phyloP scores from a whole-genome alignment of 2,888 invertebrate species.

The Stenolophus ochropezus region DNA sequence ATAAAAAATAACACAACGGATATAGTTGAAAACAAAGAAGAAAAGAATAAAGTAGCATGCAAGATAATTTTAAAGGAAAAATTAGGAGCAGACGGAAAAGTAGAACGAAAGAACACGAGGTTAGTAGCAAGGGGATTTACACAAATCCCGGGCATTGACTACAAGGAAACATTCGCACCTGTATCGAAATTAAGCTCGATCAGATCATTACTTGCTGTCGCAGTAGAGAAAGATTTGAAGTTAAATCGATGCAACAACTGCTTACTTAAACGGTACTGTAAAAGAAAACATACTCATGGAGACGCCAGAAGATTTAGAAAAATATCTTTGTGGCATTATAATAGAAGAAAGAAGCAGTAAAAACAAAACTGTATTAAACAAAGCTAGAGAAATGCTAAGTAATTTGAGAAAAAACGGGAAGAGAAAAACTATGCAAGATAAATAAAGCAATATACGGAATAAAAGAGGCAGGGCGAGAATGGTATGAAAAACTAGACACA shows the following conservation, averaged over 20 bases:
- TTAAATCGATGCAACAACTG: conserved; percentile 2
- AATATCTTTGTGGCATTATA: conserved; percentile 42
- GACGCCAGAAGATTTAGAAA: conserved; percentile 38
- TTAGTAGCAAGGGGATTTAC: conserved; percentile 5
- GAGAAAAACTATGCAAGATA: conserved; percentile 7
- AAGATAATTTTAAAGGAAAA: background rate
- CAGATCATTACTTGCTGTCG: conserved; percentile 4
- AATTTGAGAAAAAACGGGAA: background rate
- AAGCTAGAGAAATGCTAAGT: background rate
- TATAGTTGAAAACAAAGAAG: background rate
- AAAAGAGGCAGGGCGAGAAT: conserved; percentile 59
- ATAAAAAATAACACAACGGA: conserved; percentile 12
- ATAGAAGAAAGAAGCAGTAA: conserved; percentile 21
- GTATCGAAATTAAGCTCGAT: background rate
- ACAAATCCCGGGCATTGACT: background rate
- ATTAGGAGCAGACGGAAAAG: background rate
- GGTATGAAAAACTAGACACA: conserved; percentile 58
- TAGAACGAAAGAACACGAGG: background rate
- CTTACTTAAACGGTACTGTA: conserved; percentile 19
- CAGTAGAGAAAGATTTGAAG: conserved; percentile 7
- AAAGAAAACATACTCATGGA: conserved; percentile 32
- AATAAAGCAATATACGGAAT: conserved; percentile 61
- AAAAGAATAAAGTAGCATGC: background rate
- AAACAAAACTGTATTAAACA: background rate
- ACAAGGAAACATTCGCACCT: conserved; percentile 8